A percentile compares a stretch with the other conserved stretches of the same genome.
These are phyloP conservation scores for Artibeus jamaicensis DNA, from an alignment of 2,797 vertebrate genomes.

Conservation along the genomic window DNA sequence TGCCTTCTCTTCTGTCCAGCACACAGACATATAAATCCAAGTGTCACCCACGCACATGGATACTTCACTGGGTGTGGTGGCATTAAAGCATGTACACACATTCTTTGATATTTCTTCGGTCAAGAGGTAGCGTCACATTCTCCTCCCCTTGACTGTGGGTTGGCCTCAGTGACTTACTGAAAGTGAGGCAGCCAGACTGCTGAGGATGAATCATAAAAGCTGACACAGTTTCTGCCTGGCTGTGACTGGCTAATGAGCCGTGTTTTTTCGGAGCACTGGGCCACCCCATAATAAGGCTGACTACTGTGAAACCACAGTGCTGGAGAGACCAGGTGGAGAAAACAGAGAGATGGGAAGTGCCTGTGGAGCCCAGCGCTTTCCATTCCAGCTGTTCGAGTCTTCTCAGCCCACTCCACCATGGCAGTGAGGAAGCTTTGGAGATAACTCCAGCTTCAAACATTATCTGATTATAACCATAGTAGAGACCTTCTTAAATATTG, in stretches of 20 bases:
- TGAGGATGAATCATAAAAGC: not conserved
- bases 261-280: not conserved
- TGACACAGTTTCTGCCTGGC: not conserved
- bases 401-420: not conserved
- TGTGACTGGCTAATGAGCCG: not conserved
- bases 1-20: not conserved
- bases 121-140: not conserved
- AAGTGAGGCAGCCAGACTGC: not conserved
- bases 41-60: not conserved
- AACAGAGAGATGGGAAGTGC: not conserved
- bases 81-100: not conserved
- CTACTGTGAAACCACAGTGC: not conserved
- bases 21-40: not conserved
- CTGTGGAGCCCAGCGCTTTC: rapidly evolving
- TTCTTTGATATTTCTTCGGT: not conserved
- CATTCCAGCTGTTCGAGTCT: not conserved
- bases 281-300: not conserved
- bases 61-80: not conserved
- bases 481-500: not conserved
- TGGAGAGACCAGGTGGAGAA: not conserved
- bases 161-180: not conserved
- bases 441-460: not conserved
- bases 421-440: not conserved
- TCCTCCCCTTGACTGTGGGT: not conserved
- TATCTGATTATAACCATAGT: not conserved